Evolutionary conservation across 2,888 invertebrate genomes (phyloP), one percentile per base, ranked within the genome.

Genomic region (Palloptera scutellata): DNA sequence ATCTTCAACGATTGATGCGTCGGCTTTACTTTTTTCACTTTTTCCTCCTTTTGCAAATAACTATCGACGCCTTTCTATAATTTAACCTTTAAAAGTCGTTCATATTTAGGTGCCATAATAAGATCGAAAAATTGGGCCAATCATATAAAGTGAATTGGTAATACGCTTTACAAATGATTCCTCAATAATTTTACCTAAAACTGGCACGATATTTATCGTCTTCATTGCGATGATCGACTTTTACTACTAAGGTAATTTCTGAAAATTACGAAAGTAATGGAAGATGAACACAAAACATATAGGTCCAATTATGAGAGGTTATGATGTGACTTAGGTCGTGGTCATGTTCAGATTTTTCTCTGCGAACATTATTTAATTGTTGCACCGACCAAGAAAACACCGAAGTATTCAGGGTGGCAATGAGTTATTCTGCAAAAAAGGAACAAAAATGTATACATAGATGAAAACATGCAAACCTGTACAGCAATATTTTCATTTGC

Each of bases 231-330:
- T 80, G 78, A 40, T 80, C 80, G 5, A 80, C 60, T 41, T 74
- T 74, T 0, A 80, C 76, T 0, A 80, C 80, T 17, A 80, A 66
- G 1, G 79, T 79, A 8, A 79, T 80, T 68, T 80, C 80, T 80
- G 64, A 41, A 41, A 15, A 8, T n/a, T 1, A 20, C 10, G 17
- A 15, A 61, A 20, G 17, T 11, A 17, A 48, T 61, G 11, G 13
- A 51, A 20, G 19, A 48, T 17, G 1, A 8, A 48, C 5, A 4
- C 0, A 51, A 45, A 6, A n/a, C n/a, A n/a, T n/a, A n/a, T n/a
- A n/a, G n/a, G n/a, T n/a, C n/a, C n/a, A n/a, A n/a, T n/a, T n/a
- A n/a, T n/a, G n/a, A n/a, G n/a, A n/a, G n/a, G n/a, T n/a, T n/a
- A n/a, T n/a, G n/a, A n/a, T n/a, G n/a, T n/a, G n/a, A n/a, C n/a